A percentile compares a stretch with the other conserved stretches of the same genome.
Conservation (phyloP, 2,797 vertebrate genomes). For the Pantherophis vulpinus region DNA sequence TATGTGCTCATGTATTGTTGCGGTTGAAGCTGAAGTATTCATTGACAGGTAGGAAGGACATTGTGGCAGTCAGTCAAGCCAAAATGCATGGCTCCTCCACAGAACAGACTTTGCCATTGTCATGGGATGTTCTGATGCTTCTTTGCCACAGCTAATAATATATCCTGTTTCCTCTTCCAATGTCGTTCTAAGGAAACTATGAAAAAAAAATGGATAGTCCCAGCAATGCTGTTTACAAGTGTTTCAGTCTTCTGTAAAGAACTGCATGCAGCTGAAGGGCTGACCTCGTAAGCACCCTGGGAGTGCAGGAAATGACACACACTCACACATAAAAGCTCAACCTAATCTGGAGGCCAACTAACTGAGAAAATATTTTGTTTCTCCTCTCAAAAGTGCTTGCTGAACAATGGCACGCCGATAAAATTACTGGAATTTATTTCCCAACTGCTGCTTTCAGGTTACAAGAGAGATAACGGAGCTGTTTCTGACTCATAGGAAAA, state of each 20-base stretch:
- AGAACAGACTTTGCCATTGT: neutral
- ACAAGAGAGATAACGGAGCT: constrained; percentile 49
- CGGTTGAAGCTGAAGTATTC: too few relatives aligned
- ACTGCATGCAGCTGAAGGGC: constrained; percentile 48
- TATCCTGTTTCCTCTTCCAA: neutral
- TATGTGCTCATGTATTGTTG: too few relatives aligned
- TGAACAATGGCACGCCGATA: constrained; percentile 46
- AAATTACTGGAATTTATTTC: constrained; percentile 42
- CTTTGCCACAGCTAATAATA: constrained; percentile 11
- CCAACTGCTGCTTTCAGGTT: constrained; percentile 40
- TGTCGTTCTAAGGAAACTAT: constrained; percentile 4
- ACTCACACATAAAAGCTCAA: constrained; percentile 50
- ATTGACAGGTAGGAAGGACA: too few relatives aligned
- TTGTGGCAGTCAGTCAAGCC: too few relatives aligned
- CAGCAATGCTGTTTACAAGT: constrained; percentile 41
- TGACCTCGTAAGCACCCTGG: constrained; percentile 37
- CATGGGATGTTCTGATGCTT: neutral
- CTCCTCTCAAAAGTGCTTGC: constrained; percentile 36
- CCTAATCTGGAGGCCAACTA: constrained; percentile 51
- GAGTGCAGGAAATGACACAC: constrained; percentile 65
- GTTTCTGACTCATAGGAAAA: constrained; percentile 45
- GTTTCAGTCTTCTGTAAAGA: constrained; percentile 38
- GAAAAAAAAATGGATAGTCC: constrained; percentile 21
- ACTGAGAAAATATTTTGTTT: constrained; percentile 63
- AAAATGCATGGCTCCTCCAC: neutral